Evolutionary conservation across 2,888 invertebrate species (phyloP).

Genomic region (Euphydryas editha): DNA sequence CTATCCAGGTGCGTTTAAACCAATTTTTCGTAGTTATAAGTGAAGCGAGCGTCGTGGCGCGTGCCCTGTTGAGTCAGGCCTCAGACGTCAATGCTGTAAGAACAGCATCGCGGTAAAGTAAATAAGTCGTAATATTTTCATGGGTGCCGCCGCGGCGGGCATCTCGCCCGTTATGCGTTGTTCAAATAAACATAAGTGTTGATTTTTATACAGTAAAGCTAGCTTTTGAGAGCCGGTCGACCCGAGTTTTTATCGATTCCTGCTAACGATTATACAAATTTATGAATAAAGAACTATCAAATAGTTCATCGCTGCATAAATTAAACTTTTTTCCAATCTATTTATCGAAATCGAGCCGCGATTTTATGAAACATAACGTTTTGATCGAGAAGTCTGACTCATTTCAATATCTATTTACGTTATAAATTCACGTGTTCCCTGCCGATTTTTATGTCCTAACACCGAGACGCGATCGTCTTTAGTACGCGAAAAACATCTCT

Average conservation of each 20-base stretch:
- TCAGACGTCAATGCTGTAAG: conserved; percentile 68
- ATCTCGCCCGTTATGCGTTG: conserved; percentile 69
- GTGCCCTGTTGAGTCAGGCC: conserved; percentile 59
- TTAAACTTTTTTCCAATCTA: conserved; percentile 15
- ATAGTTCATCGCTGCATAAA: conserved; percentile 18
- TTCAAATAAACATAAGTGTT: conserved; percentile 78
- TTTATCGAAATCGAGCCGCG: conserved; percentile 7
- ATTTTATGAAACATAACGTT: conserved; percentile 15
- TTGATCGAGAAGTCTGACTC: conserved; percentile 14
- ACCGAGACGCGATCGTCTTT: conserved; percentile 11
- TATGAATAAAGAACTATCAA: conserved; percentile 23
- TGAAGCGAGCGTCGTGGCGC: conserved; percentile 49
- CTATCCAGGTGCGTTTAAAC: background rate
- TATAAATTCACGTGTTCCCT: conserved; percentile 11
- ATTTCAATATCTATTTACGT: conserved; percentile 21
- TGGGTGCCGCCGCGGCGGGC: conserved; percentile 74
- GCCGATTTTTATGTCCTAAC: conserved; percentile 17
- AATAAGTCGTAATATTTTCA: conserved; percentile 81
- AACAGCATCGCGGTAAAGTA: conserved; percentile 72
- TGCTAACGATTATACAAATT: conserved; percentile 53
- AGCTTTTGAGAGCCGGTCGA: conserved; percentile 59
- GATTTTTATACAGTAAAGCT: conserved; percentile 76
- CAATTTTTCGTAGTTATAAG: conserved; percentile 26
- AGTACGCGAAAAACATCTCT: conserved; percentile 46
- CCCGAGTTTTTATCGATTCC: conserved; percentile 58